These are phyloP conservation scores for Drosophila orena DNA, from an alignment of 1,140 invertebrate species.

Conservation along the genomic window DNA sequence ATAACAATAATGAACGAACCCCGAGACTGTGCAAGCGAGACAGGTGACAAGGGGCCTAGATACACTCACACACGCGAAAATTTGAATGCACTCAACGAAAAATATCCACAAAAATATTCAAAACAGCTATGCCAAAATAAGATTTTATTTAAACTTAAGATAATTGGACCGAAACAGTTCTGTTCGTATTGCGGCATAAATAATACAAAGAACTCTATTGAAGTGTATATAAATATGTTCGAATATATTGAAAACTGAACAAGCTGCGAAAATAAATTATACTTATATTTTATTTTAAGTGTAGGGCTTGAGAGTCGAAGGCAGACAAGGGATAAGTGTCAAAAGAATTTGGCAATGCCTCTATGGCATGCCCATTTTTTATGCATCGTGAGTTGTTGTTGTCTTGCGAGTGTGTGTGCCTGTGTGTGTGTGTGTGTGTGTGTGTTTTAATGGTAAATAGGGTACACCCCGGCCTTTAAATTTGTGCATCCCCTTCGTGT, in stretches of 20 bases:
- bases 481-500: background rate
- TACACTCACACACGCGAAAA: conserved; percentile 37
- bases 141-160: background rate
- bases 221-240: too few species aligned
- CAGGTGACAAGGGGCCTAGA: conserved; percentile 69
- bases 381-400: conserved; percentile 71
- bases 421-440: too few species aligned
- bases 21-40: conserved; percentile 63
- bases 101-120: background rate
- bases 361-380: conserved; percentile 55
- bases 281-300: conserved; percentile 3
- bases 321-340: conserved; percentile 76
- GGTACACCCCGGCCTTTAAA: conserved; percentile 1
- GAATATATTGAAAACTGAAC: too few species aligned
- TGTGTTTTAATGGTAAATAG: conserved; percentile 76
- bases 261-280: too few species aligned
- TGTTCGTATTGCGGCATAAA: too few species aligned
- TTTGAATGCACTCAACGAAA: conserved; percentile 51
- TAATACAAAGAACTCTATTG: too few species aligned
- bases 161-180: too few species aligned
- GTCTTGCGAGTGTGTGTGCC: background rate
- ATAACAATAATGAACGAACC: conserved; percentile 72
- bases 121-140: too few species aligned
- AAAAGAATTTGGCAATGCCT: conserved; percentile 79
- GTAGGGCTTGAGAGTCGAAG: background rate